Conservation (phyloP, 2,888 invertebrate species). For the Heliconius cydno region DNA sequence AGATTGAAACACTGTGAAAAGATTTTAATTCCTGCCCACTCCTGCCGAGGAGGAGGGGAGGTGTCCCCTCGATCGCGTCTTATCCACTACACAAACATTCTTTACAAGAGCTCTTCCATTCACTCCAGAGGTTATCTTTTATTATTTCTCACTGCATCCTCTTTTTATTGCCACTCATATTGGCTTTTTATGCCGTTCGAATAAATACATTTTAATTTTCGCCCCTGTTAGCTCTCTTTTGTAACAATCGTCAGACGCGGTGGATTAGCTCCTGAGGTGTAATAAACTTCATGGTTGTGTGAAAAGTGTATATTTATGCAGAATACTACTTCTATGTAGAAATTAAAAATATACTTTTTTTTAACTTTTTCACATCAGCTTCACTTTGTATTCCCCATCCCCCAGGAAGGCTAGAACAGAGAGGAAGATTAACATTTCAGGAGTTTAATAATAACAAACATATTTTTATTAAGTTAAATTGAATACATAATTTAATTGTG, state of each 20-base stretch:
- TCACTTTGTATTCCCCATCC: too few relatives aligned
- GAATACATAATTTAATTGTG: too few relatives aligned
- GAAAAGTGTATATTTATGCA: conserved; percentile 48
- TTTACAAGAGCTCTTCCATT: conserved; percentile 80
- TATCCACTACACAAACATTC: conserved; percentile 82
- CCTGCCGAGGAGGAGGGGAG: conserved; percentile 63
- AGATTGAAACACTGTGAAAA: conserved; percentile 49
- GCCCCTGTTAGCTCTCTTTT: conserved; percentile 70
- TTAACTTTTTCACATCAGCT: too few relatives aligned
- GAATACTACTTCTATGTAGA: not conserved
- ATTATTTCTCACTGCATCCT: conserved; percentile 58
- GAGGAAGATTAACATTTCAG: too few relatives aligned
- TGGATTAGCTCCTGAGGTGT: conserved; percentile 76
- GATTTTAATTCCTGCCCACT: conserved; percentile 70
- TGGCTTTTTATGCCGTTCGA: conserved; percentile 82
- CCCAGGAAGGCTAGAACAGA: too few relatives aligned
- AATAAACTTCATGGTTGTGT: conserved; percentile 57
- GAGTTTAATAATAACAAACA: too few relatives aligned
- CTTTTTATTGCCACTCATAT: conserved; percentile 74
- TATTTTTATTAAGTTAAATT: too few relatives aligned
- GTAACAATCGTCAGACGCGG: conserved; percentile 67
- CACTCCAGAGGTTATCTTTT: conserved; percentile 82
- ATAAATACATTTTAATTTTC: conserved; percentile 84
- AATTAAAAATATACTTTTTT: not conserved
- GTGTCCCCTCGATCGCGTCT: conserved; percentile 79